Base-by-base conservation (phyloP, 2,888 invertebrate genomes). In the Brachypalpus laphriformis region DNA sequence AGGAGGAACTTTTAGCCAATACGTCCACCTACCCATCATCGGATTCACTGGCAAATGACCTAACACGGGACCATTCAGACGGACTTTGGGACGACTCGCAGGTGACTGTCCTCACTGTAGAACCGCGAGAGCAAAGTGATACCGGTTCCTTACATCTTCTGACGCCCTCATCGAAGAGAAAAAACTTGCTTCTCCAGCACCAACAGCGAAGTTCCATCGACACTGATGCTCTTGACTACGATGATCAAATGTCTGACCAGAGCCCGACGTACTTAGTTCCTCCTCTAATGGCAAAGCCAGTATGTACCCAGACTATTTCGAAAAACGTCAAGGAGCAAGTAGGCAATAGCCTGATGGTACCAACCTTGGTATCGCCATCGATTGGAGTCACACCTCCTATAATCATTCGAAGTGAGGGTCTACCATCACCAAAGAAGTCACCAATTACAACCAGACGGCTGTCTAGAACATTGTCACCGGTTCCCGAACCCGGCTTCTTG, bases 31-130 rank as follows among this genome's bases (percentile, higher is more conserved):
- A 96, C 91, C 96, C 96, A 57, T 97, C 97, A 34, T 96, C 95
- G 88, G 97, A 97, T 91, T 97, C 97, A 9, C 92, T 97, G 86
- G 95, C 96, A n/a, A 96, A 96, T 88, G 96, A 96, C 90, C 88
- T 93, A 61, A 95, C 94, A 28, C 93, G 96, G 89, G 97, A 97
- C 91, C 96, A 97, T 91, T 97, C 97, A 56, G 97, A 97, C 90
- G 96, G 96, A 61, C 95, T 96, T 89, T 97, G 97, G 97, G 97
- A 97, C 92, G 97, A 97, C 92, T 97, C 97, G 9, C 97, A 97
- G 92, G 95, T 96, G 7, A 97, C 97, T 0, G 96, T 97, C 14
- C 93, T 96, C 37, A 96, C 95, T 92, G 94, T 94, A 0, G 96
- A 96, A 22, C 90, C 90, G 3, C 85, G 88, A 14, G 91, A 91